Percentiles rank a stretch among this genome's conserved stretches.
These are phyloP conservation scores for Chesias legatella DNA, from an alignment of 2,888 invertebrate species.

Conservation along the genomic window DNA sequence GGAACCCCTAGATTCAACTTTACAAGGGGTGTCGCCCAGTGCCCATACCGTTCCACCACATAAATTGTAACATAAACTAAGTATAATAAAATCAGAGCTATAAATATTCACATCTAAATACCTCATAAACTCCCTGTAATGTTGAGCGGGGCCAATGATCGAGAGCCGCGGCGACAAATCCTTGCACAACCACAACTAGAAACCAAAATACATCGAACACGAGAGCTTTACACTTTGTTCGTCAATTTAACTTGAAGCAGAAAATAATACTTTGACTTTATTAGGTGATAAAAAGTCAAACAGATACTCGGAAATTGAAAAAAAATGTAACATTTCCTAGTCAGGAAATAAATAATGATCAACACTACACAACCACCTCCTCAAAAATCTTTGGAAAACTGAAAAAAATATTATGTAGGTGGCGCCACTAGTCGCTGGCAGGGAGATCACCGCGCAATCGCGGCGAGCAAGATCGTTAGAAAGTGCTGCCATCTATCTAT, in stretches of 20 bases:
- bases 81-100: conserved; percentile 17
- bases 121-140: conserved; percentile 42
- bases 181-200: conserved; percentile 69
- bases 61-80: conserved; percentile 16
- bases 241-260: conserved; percentile 44
- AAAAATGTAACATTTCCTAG: conserved; percentile 65
- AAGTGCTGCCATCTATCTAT: background rate
- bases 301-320: conserved; percentile 45
- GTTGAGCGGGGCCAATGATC: conserved; percentile 39
- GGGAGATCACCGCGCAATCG: background rate
- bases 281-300: conserved; percentile 64
- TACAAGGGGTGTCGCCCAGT: no score
- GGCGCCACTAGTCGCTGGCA: conserved; percentile 37
- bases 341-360: conserved; percentile 41
- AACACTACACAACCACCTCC: conserved; percentile 53
- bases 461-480: conserved; percentile 16
- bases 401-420: conserved; percentile 30
- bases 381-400: conserved; percentile 70
- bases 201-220: conserved; percentile 62
- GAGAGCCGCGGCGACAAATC: conserved; percentile 56
- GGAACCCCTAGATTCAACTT: no score
- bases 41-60: background rate
- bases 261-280: conserved; percentile 48
- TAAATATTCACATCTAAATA: conserved; percentile 34
- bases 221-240: conserved; percentile 50